Percentiles rank a stretch among this genome's conserved stretches.
These are phyloP conservation scores for Phainopepla nitens DNA, from an alignment of 2,113 vertebrate genomes.

Conservation along the genomic window DNA sequence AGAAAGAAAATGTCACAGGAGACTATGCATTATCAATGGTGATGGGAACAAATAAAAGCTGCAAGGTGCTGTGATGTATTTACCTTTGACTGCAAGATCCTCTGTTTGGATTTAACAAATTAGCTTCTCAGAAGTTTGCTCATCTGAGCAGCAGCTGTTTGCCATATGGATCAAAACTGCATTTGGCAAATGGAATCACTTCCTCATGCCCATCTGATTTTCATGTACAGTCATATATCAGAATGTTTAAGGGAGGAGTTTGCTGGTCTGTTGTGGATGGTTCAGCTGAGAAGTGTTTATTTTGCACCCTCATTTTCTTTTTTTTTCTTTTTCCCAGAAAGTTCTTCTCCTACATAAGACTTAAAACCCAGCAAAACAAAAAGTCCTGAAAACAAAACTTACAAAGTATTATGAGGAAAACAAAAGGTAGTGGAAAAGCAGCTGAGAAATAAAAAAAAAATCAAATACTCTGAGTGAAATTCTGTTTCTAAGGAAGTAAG, in stretches of 20 bases:
- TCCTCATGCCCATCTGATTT: slow-evolving; percentile 54
- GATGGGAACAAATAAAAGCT: background rate
- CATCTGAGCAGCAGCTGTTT: slow-evolving; percentile 49
- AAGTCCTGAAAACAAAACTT: background rate
- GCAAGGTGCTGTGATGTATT: background rate
- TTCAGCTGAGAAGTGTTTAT: slow-evolving; percentile 9
- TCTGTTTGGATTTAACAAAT: slow-evolving; percentile 8
- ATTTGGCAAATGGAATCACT: slow-evolving; percentile 16
- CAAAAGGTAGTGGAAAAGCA: background rate
- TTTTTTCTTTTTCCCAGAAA: background rate
- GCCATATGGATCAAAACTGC: slow-evolving; percentile 39
- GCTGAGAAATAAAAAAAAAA: background rate
- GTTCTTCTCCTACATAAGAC: background rate
- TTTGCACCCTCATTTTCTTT: background rate
- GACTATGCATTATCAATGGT: background rate
- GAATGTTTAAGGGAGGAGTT: background rate
- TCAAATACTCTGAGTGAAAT: background rate
- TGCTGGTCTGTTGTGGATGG: background rate
- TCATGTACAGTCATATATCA: slow-evolving; percentile 16
- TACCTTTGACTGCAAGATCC: background rate
- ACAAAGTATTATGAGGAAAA: background rate
- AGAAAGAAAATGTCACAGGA: background rate
- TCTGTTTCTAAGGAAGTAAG: background rate
- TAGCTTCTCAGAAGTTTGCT: slow-evolving; percentile 19
- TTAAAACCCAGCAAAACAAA: background rate